Percentiles rank a stretch among this genome's conserved stretches.
Conservation (phyloP, 2,113 vertebrate genomes). For the Oxyruncus cristatus region DNA sequence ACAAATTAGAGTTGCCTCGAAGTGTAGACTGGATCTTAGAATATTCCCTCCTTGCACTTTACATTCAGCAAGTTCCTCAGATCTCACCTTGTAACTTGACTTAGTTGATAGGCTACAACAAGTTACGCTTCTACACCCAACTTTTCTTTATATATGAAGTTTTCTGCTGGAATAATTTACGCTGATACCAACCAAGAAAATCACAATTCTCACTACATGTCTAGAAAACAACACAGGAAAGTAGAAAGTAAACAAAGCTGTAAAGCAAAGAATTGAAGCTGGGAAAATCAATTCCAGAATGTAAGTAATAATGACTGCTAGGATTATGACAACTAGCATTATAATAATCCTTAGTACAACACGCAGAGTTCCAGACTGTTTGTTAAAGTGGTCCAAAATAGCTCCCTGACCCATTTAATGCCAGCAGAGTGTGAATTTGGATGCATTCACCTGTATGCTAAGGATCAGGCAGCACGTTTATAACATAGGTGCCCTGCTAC, state of each 20-base stretch:
- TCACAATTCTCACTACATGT: neutral
- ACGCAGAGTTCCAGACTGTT: neutral
- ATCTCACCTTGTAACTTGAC: neutral
- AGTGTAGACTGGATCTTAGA: neutral
- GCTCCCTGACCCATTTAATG: neutral
- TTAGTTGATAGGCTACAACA: neutral
- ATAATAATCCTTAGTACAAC: neutral
- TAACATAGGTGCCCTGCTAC: neutral
- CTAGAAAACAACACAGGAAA: neutral
- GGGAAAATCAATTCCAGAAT: neutral
- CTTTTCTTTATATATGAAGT: neutral
- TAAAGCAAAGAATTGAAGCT: neutral
- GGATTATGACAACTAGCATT: neutral
- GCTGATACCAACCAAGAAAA: neutral
- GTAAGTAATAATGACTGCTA: neutral
- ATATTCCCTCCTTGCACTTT: neutral
- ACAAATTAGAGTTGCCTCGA: neutral
- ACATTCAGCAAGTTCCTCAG: neutral
- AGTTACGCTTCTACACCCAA: neutral
- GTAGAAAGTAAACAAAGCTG: neutral
- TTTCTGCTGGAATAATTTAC: neutral
- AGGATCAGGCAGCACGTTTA: neutral
- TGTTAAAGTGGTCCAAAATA: neutral
- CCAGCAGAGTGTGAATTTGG: neutral
- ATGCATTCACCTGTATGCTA: neutral